A percentile compares a stretch with the other conserved stretches of the same genome.
Conservation (phyloP, 2,113 vertebrate genomes). For the Lethenteron reissneri region DNA sequence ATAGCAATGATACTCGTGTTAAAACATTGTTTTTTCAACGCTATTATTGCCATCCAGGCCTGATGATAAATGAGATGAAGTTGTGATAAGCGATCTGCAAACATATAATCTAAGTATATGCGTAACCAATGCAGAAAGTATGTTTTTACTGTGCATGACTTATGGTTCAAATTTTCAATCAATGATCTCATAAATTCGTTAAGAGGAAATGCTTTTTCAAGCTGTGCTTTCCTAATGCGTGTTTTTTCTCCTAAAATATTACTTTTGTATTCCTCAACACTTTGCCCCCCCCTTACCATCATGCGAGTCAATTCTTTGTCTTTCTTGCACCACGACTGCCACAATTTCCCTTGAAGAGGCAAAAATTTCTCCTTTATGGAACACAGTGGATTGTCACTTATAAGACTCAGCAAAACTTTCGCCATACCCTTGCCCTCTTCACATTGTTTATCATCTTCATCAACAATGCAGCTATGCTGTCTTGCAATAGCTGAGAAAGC, state of each 20-base stretch:
- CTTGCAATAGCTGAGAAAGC: constrained; percentile 15
- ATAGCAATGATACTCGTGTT: neutral
- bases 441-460: constrained; percentile 13
- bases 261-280: neutral
- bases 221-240: neutral
- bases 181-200: too few species aligned
- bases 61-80: constrained; percentile 8
- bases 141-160: neutral
- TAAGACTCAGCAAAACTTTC: constrained; percentile 12
- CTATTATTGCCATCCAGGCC: neutral
- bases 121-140: neutral
- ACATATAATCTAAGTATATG: neutral
- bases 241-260: neutral
- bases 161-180: too few species aligned
- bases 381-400: constrained; percentile 12
- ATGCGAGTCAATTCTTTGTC: constrained; percentile 12
- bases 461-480: constrained; percentile 16
- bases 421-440: constrained; percentile 14
- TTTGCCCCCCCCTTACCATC: neutral
- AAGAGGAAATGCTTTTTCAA: too few species aligned
- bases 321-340: constrained; percentile 16
- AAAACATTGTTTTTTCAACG: neutral
- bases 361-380: constrained; percentile 11
- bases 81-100: neutral
- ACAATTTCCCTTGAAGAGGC: constrained; percentile 12